Evolutionary conservation across 2,113 vertebrate genomes (phyloP).

Genomic region (Chiloscyllium plagiosum): DNA sequence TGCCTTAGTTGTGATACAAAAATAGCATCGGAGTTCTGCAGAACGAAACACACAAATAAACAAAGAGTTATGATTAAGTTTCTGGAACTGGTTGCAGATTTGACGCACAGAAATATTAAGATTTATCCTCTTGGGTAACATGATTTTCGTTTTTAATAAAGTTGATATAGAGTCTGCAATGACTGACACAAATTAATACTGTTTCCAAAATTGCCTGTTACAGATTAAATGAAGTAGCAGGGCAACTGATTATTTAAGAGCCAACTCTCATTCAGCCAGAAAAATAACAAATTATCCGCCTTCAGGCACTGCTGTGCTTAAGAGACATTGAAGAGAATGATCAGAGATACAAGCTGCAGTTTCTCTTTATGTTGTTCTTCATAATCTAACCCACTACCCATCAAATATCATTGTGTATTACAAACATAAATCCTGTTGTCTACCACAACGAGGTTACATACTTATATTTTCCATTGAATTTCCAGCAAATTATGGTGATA

Average conservation of each 20-base stretch:
- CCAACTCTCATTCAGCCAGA: conserved; percentile 8
- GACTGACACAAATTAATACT: conserved; percentile 18
- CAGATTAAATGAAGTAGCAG: conserved; percentile 22
- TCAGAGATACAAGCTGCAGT: neutral
- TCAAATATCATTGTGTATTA: neutral
- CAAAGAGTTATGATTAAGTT: neutral
- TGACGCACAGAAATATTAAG: neutral
- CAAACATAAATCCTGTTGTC: neutral
- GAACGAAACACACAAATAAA: neutral
- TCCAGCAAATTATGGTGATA: neutral
- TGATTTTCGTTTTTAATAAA: neutral
- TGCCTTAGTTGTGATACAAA: neutral
- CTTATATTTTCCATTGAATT: neutral
- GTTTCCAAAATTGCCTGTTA: conserved; percentile 15
- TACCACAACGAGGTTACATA: neutral
- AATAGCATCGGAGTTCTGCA: neutral
- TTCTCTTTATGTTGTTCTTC: neutral
- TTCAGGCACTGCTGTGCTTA: conserved; percentile 11
- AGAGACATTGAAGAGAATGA: neutral
- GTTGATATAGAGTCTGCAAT: neutral
- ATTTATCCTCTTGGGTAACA: neutral
- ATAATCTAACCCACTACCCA: neutral
- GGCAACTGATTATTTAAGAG: conserved; percentile 5
- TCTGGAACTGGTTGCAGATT: neutral
- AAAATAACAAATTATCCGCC: neutral